A percentile compares a stretch with the other conserved stretches of the same genome.
Evolutionary conservation across 2,888 invertebrate species (phyloP).

Genomic region (Leptinotarsa rubiginosa): DNA sequence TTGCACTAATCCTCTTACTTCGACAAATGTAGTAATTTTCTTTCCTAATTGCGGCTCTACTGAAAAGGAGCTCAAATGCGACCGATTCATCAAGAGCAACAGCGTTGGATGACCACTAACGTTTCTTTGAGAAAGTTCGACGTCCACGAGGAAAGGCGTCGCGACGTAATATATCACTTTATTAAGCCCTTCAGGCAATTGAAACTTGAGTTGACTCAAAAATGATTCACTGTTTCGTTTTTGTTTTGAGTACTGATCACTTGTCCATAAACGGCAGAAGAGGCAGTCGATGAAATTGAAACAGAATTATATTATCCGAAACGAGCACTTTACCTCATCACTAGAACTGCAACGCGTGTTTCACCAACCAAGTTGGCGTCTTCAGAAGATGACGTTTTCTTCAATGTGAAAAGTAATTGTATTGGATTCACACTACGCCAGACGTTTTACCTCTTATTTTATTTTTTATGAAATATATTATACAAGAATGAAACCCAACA

Average conservation of each 20-base stretch:
- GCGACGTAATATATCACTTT: slow-evolving; percentile 35
- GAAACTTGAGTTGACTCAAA: neutral
- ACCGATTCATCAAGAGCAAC: slow-evolving; percentile 40
- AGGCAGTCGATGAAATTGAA: no score
- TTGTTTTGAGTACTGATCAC: neutral
- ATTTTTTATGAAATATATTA: no score
- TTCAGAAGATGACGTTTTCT: no score
- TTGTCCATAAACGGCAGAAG: no score
- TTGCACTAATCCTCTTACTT: slow-evolving; percentile 7
- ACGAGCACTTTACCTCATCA: no score
- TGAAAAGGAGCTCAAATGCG: neutral
- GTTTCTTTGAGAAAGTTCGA: slow-evolving; percentile 39
- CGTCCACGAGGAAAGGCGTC: slow-evolving; percentile 33
- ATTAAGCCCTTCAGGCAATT: slow-evolving; percentile 24
- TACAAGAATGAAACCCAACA: no score
- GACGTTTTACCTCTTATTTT: no score
- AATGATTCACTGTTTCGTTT: neutral
- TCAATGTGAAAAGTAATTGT: no score
- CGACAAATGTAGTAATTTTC: slow-evolving; percentile 22
- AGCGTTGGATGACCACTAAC: slow-evolving; percentile 37
- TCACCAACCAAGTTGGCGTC: no score
- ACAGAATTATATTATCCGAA: no score
- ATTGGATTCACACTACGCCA: no score
- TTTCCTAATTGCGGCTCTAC: slow-evolving; percentile 18
- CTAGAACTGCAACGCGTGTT: no score